Conservation (phyloP, 2,888 invertebrate species). For the Parnassius apollo region DNA sequence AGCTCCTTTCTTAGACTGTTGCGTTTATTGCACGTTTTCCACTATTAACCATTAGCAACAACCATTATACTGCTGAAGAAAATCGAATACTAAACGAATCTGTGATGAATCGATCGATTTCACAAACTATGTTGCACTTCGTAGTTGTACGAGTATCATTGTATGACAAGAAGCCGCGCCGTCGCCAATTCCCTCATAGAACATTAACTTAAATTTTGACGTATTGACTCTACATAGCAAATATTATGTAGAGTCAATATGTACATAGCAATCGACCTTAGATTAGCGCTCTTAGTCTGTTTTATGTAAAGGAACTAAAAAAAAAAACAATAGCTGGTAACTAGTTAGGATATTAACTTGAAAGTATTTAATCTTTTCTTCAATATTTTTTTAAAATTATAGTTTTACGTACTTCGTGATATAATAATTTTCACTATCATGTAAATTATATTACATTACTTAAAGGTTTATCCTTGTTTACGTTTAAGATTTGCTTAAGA, state of each 20-base stretch:
- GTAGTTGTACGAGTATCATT: not conserved
- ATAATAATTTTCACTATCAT: slow-evolving; percentile 6
- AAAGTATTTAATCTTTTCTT: slow-evolving; percentile 7
- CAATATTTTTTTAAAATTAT: too few relatives aligned
- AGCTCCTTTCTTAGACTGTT: slow-evolving; percentile 77
- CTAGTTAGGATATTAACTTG: slow-evolving; percentile 23
- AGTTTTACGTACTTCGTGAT: not conserved
- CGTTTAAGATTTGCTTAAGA: not conserved
- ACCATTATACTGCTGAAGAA: slow-evolving; percentile 33
- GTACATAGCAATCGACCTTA: slow-evolving; percentile 35
- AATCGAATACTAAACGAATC: slow-evolving; percentile 18
- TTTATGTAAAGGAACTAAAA: slow-evolving; percentile 20
- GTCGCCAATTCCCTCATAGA: not conserved
- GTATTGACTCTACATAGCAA: too few relatives aligned
- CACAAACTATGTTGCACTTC: slow-evolving; percentile 20
- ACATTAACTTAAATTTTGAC: too few relatives aligned
- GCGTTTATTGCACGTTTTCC: slow-evolving; percentile 63
- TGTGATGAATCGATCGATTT: slow-evolving; percentile 21
- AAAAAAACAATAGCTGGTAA: slow-evolving; percentile 15
- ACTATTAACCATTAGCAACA: slow-evolving; percentile 48
- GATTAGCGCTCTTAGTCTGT: slow-evolving; percentile 30
- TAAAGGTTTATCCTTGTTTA: not conserved
- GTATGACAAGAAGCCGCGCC: slow-evolving; percentile 23
- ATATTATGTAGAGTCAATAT: slow-evolving; percentile 21
- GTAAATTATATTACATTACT: not conserved